Evolutionary conservation across 2,113 vertebrate species (phyloP).

Genomic region (Oostethus manadensis): DNA sequence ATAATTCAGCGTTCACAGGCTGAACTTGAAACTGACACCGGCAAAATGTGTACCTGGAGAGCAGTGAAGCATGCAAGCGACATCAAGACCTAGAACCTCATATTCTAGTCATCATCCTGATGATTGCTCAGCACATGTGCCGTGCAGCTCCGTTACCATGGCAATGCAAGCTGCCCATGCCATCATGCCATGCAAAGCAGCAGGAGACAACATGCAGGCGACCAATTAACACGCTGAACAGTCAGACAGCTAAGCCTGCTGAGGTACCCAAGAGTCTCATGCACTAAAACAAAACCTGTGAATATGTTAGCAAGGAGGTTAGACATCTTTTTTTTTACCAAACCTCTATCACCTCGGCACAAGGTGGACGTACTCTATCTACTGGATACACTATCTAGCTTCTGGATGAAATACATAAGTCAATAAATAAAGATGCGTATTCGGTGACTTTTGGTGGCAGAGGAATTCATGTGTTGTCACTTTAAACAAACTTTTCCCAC

Average conservation of each 20-base stretch:
- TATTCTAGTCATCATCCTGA: background rate
- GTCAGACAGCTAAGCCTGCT: slow-evolving; percentile 8
- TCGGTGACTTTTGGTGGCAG: too few species aligned
- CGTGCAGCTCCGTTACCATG: slow-evolving; percentile 7
- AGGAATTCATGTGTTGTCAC: too few species aligned
- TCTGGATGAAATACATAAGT: too few species aligned
- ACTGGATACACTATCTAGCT: too few species aligned
- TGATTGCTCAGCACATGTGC: slow-evolving; percentile 1
- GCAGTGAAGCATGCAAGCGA: too few species aligned
- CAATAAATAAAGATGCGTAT: too few species aligned
- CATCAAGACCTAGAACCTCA: too few species aligned
- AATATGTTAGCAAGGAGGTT: background rate
- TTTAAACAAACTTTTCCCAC: too few species aligned
- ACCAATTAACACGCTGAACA: slow-evolving; percentile 19
- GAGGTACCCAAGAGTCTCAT: background rate
- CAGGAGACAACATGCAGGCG: slow-evolving; percentile 2
- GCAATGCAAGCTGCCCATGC: slow-evolving; percentile 12
- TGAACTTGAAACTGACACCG: too few species aligned
- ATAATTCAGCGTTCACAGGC: too few species aligned
- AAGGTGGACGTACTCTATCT: background rate
- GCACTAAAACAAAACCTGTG: background rate
- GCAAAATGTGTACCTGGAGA: too few species aligned
- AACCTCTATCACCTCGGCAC: background rate
- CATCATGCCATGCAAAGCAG: slow-evolving; percentile 35
- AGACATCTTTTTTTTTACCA: background rate